Conservation (phyloP, 1,140 invertebrate species). For the Pachypsylla venusta region DNA sequence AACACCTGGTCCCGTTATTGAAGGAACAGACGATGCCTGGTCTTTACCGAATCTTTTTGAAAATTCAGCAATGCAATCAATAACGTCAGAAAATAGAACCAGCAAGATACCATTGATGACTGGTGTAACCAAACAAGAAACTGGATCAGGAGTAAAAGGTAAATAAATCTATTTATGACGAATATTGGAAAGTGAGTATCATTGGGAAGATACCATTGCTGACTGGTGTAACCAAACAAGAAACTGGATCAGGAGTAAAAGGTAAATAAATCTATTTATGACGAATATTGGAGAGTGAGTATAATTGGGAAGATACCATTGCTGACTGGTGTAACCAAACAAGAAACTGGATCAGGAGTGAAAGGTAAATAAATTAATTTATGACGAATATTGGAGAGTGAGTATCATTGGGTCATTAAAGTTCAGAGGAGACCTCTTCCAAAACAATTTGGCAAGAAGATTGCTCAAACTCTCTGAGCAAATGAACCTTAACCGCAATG, state of each 20-base stretch:
- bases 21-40: slow-evolving; percentile 42
- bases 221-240: slow-evolving; percentile 51
- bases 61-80: slow-evolving; percentile 28
- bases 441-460: no score
- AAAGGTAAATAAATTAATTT: no score
- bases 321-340: slow-evolving; percentile 49
- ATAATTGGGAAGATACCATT: slow-evolving; percentile 46
- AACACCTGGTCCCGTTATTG: slow-evolving; percentile 40
- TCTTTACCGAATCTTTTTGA: slow-evolving; percentile 25
- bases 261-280: no score
- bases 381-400: no score
- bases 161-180: slow-evolving; percentile 19
- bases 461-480: no score
- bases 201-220: slow-evolving; percentile 46
- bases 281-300: no score
- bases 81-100: slow-evolving; percentile 35
- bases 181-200: slow-evolving; percentile 6
- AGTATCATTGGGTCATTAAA: no score
- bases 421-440: no score
- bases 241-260: slow-evolving; percentile 43
- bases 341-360: slow-evolving; percentile 47
- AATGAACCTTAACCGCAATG: no score
- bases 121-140: slow-evolving; percentile 53
- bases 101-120: slow-evolving; percentile 47
- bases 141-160: slow-evolving; percentile 41